Base-by-base conservation (phyloP, 2,113 vertebrate species). In the Pteropus alecto region DNA sequence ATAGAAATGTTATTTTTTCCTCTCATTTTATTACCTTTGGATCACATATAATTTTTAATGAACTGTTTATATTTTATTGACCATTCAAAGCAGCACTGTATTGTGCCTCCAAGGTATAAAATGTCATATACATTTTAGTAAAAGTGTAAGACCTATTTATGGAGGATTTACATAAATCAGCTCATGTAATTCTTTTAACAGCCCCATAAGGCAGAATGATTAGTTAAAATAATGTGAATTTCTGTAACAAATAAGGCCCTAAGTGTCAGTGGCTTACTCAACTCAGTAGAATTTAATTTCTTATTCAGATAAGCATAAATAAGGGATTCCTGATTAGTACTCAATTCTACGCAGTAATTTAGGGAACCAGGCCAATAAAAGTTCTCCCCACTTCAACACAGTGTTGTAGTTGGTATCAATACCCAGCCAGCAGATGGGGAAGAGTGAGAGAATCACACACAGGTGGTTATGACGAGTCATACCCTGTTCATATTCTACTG, bases 1-100 rank as follows among this genome's bases (percentile, higher is more conserved):
- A 35, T 6, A 93, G 14, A 87, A 76, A 56, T 81, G 3, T 15
- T 86, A 3, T 35, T 22, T 60, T 78, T 78, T 92, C 3, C 30
- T 38, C 33, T 82, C 63, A 70, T 12, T 61, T 81, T 68, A 82
- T 87, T 85, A 90, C 2, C 10, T 94, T 4, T 56, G 78, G 24
- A 19, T 74, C 41, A 51, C 7, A 28, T 9, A 51, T 26, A 12
- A 22, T 26, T 65, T 5, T 87, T 86, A 82, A 84, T 51, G 60
- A 92, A 82, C 12, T 78, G 48, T n/a, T 77, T 19, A 19, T 48
- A 65, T 70, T 79, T 88, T 22, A 71, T 19, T 71, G 43, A 33
- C 3, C 86, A 90, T 21, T 22, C 28, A 58, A 43, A 88, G 10
- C 0, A 46, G 7, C 15, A 51, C 22, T 56, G 5, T 38, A 68